Evolutionary conservation across 1,140 invertebrate species (phyloP).

Genomic region (Seison nebaliae): DNA sequence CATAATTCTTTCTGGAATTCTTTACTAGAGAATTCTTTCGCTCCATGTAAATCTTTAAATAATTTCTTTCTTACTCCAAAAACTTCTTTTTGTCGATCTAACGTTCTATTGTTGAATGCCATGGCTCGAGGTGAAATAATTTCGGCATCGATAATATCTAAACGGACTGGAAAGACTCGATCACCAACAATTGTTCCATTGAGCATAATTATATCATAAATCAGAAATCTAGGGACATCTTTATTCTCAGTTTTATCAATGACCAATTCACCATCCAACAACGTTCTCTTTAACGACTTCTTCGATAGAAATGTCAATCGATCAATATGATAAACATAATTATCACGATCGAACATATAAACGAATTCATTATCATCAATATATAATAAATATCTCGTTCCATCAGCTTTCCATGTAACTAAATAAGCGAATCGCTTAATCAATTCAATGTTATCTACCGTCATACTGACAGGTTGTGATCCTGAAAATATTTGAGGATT

Average conservation of each 20-base stretch:
- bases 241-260: slow-evolving; percentile 42
- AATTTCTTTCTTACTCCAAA: slow-evolving; percentile 46
- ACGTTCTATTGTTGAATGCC: slow-evolving; percentile 44
- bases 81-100: slow-evolving; percentile 50
- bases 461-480: slow-evolving; percentile 84
- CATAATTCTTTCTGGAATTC: slow-evolving; percentile 54
- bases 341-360: slow-evolving; percentile 79
- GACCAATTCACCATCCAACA: slow-evolving; percentile 75
- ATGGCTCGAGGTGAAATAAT: slow-evolving; percentile 40
- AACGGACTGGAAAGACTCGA: slow-evolving; percentile 45
- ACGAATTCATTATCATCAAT: slow-evolving; percentile 55
- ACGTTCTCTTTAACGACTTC: slow-evolving; percentile 44
- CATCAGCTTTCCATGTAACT: slow-evolving; percentile 98
- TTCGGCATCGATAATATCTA: slow-evolving; percentile 43
- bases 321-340: slow-evolving; percentile 61
- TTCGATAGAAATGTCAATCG: slow-evolving; percentile 49
- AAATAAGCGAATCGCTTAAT: slow-evolving; percentile 54
- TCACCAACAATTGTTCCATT: slow-evolving; percentile 43
- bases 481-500: slow-evolving; percentile 45
- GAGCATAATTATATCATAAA: slow-evolving; percentile 73
- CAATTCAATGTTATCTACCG: slow-evolving; percentile 46
- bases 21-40: slow-evolving; percentile 40
- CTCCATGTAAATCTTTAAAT: slow-evolving; percentile 52
- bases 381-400: slow-evolving; percentile 82
- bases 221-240: slow-evolving; percentile 55